Conservation (phyloP, 2,113 vertebrate species). For the Serranochromis macrocephalus region DNA sequence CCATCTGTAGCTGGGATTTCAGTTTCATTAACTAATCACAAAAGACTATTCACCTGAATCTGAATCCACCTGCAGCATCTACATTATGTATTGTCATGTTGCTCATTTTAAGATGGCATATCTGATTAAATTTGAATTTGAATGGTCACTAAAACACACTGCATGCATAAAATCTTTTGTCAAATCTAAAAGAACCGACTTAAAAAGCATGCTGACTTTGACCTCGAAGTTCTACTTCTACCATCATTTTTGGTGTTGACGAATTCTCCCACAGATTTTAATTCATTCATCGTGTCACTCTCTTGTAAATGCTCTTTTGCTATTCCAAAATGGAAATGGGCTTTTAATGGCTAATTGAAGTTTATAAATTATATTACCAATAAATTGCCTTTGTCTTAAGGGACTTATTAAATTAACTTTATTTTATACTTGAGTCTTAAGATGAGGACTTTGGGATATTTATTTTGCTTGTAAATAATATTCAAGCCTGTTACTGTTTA, state of each 20-base stretch:
- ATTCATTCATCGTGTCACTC: neutral
- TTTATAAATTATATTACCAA: neutral
- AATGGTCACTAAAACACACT: neutral
- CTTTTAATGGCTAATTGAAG: neutral
- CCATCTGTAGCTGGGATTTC: neutral
- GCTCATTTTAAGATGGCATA: neutral
- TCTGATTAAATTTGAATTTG: neutral
- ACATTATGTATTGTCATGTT: neutral
- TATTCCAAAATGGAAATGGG: neutral
- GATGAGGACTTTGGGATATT: neutral
- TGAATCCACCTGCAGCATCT: neutral
- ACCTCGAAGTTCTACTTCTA: neutral
- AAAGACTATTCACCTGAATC: neutral
- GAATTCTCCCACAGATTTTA: neutral
- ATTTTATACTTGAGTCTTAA: neutral
- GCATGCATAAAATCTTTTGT: neutral
- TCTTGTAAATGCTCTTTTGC: neutral
- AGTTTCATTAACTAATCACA: neutral
- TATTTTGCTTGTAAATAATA: neutral
- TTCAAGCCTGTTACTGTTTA: neutral
- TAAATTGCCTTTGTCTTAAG: neutral
- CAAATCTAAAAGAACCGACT: neutral
- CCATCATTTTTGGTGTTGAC: neutral
- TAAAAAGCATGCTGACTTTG: neutral
- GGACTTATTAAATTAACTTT: neutral